These are phyloP conservation scores for Montipora cactus DNA, from an alignment of 64 coral and sea anemone species.

Conservation along the genomic window DNA sequence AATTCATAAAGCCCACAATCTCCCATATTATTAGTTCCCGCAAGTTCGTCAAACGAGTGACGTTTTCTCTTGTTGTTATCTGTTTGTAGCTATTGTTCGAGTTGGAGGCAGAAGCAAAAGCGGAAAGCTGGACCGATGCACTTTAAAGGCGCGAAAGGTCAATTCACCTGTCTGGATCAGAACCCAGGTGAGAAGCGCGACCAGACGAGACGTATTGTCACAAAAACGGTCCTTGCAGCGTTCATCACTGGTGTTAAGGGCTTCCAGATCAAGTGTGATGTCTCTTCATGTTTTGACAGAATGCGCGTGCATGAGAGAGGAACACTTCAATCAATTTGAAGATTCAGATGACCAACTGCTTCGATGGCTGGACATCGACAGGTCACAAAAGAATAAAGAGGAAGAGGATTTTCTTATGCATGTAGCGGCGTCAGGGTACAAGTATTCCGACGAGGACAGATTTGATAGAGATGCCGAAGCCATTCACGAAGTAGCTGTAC, in stretches of 20 bases:
- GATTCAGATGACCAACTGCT: conserved; percentile 36
- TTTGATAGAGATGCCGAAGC: neutral
- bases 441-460: neutral
- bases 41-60: neutral
- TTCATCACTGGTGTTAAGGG: neutral
- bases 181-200: neutral
- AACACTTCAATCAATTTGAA: neutral
- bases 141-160: conserved; percentile 24
- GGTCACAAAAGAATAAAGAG: neutral
- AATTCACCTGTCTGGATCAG: neutral
- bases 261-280: conserved; percentile 18
- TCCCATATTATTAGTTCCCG: no score
- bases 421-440: neutral
- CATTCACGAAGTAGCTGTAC: neutral
- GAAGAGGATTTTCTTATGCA: conserved; percentile 10
- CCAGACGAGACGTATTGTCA: neutral
- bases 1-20: no score
- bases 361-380: conserved; percentile 58
- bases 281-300: neutral
- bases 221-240: neutral
- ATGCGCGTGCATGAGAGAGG: neutral
- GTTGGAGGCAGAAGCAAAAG: conserved; percentile 78
- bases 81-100: conserved; percentile 68
- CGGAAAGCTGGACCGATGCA: conserved; percentile 7
- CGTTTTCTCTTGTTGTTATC: neutral